These are phyloP conservation scores for Luperina testacea DNA, from an alignment of 2,888 invertebrate species.

Conservation along the genomic window DNA sequence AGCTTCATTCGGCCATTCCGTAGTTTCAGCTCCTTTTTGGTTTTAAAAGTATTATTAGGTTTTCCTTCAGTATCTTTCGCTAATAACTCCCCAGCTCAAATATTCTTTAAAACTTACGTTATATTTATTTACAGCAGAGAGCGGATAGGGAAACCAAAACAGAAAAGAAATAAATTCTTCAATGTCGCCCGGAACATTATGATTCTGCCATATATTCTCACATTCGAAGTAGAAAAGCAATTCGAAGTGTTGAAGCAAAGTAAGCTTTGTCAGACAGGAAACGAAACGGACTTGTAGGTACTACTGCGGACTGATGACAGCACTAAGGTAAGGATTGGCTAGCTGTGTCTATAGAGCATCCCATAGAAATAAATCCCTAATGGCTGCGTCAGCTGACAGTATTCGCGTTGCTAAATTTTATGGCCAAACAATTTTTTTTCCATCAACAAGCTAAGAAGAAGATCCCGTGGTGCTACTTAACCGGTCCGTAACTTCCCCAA, in stretches of 20 bases:
- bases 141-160: neutral
- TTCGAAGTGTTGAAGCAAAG: neutral
- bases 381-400: too few species aligned
- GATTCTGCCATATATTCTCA: neutral
- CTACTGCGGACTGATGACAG: neutral
- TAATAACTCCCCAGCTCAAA: neutral
- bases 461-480: too few species aligned
- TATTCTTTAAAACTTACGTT: neutral
- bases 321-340: neutral
- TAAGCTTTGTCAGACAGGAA: neutral
- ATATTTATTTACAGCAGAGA: neutral
- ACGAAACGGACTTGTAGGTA: neutral
- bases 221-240: neutral
- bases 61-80: neutral
- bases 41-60: neutral
- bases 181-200: slow-evolving; percentile 3
- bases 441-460: too few species aligned
- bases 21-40: neutral
- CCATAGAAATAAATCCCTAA: too few species aligned
- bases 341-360: neutral
- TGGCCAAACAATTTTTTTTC: too few species aligned
- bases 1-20: slow-evolving; percentile 4
- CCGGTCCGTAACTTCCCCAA: neutral
- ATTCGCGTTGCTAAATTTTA: too few species aligned
- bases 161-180: slow-evolving; percentile 5